Conservation (phyloP, 2,888 invertebrate genomes). For the Diploptera punctata region DNA sequence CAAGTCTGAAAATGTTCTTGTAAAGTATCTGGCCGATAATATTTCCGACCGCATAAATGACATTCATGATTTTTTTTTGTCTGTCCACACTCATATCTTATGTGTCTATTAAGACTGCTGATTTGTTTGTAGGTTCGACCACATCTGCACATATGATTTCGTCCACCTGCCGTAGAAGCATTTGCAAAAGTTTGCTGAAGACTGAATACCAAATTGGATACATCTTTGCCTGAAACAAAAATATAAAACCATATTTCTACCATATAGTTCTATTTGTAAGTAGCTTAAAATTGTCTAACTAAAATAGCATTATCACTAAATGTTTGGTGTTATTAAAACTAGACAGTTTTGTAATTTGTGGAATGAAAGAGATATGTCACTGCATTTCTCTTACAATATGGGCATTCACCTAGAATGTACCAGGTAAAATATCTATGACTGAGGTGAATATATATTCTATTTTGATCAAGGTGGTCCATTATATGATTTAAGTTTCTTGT, state of each 20-base stretch:
- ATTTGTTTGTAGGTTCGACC: constrained; percentile 48
- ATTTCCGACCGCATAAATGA: constrained; percentile 41
- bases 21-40: constrained; percentile 41
- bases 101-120: constrained; percentile 48
- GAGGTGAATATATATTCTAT: no score
- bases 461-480: no score
- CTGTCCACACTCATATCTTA: constrained; percentile 47
- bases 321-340: no score
- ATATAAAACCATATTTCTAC: not conserved
- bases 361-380: no score
- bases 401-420: no score
- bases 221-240: constrained; percentile 8
- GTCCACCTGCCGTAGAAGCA: not conserved
- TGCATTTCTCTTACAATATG: no score
- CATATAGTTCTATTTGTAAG: no score
- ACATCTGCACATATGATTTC: constrained; percentile 50
- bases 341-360: no score
- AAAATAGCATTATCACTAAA: no score
- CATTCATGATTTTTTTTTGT: constrained; percentile 30
- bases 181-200: not conserved
- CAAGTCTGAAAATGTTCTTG: constrained; percentile 33
- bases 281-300: no score
- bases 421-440: no score
- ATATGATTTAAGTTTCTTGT: no score
- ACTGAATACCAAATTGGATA: not conserved